Percentiles rank a stretch among this genome's conserved stretches.
Conservation (phyloP, 2,797 vertebrate genomes). For the Pipistrellus nathusii region DNA sequence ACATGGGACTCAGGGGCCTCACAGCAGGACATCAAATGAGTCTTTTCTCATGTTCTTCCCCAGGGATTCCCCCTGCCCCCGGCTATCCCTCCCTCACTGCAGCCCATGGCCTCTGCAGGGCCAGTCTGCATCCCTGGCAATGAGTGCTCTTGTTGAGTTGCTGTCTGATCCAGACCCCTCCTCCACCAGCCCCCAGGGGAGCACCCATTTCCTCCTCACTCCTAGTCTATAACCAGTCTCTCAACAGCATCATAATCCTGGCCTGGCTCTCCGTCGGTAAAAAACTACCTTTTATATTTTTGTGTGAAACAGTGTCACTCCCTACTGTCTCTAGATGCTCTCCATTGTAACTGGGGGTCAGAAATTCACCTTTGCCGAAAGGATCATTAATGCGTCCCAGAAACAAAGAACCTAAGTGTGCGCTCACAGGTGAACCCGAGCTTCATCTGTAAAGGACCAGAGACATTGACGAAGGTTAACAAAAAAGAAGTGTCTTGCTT, state of each 20-base stretch:
- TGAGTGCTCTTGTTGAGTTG: background rate
- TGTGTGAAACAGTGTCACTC: background rate
- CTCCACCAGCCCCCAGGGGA: background rate
- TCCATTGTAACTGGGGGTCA: background rate
- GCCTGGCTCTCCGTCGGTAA: background rate
- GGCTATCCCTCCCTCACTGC: background rate
- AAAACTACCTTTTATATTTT: background rate
- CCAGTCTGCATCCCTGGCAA: background rate
- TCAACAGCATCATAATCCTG: background rate
- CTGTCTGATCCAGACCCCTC: background rate
- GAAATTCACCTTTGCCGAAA: background rate
- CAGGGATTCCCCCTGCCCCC: too few relatives aligned
- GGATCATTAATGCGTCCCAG: background rate
- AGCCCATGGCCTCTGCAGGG: background rate
- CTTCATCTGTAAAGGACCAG: background rate
- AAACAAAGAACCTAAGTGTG: background rate
- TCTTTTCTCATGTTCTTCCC: background rate
- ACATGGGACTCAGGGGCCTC: background rate
- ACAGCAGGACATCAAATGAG: background rate
- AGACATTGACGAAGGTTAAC: background rate
- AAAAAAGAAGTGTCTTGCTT: background rate
- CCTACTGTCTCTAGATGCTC: background rate
- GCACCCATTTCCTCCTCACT: background rate
- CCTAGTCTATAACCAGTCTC: background rate
- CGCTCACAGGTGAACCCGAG: background rate